A percentile compares a stretch with the other conserved stretches of the same genome.
phyloP scores from a whole-genome alignment of 2,797 vertebrate species.

The Alectoris magna region DNA sequence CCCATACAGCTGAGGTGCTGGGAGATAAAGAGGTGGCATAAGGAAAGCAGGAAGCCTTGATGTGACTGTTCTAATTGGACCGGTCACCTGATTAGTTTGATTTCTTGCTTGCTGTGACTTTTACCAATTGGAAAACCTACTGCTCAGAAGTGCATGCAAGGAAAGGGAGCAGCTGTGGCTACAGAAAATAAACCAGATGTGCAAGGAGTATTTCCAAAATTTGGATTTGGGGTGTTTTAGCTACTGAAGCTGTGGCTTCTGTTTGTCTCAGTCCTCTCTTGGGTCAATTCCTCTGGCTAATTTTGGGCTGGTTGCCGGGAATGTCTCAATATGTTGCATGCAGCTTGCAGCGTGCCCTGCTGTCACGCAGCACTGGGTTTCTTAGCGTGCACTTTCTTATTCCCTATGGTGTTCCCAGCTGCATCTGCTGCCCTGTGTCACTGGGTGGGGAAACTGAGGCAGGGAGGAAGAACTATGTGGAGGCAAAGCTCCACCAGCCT shows the following conservation, averaged over 20 bases:
- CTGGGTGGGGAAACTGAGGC: background rate
- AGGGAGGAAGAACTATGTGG: background rate
- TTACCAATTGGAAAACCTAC: background rate
- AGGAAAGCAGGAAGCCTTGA: background rate
- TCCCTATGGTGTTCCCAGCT: accelerated
- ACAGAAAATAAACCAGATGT: background rate
- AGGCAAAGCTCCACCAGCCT: background rate
- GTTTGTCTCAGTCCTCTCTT: background rate
- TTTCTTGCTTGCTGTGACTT: background rate
- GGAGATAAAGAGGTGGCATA: background rate
- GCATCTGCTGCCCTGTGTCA: accelerated
- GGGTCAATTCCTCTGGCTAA: background rate
- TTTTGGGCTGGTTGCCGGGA: background rate
- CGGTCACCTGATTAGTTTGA: background rate
- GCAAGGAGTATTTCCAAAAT: background rate
- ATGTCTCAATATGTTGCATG: background rate
- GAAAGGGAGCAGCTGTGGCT: background rate
- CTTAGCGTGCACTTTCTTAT: background rate
- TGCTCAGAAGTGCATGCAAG: background rate
- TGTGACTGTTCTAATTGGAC: background rate
- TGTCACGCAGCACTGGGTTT: background rate
- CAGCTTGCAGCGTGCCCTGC: background rate
- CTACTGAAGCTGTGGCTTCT: background rate
- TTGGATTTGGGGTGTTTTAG: background rate
- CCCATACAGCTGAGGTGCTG: background rate